Conservation (phyloP, 2,113 vertebrate species). For the Apodemus speciosus region DNA sequence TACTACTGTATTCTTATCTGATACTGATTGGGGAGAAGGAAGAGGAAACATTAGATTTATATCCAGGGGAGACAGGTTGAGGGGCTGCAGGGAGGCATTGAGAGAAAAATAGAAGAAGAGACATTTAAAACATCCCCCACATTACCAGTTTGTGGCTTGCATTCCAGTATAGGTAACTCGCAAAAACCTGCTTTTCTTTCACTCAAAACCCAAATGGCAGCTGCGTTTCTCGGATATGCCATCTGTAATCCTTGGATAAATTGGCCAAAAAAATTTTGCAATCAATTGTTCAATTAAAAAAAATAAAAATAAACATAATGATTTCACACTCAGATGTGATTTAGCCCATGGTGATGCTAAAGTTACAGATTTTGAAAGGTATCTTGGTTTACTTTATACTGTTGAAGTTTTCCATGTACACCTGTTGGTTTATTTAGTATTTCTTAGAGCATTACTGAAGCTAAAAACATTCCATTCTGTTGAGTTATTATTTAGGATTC, state of each 20-base stretch:
- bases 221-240: conserved; percentile 13
- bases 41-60: conserved; percentile 35
- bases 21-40: neutral
- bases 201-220: conserved; percentile 16
- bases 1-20: neutral
- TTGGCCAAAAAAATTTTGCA: neutral
- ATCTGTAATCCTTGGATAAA: neutral
- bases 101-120: conserved; percentile 18
- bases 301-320: conserved; percentile 42
- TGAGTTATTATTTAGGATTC: conserved; percentile 52
- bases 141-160: conserved; percentile 32
- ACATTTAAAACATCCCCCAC: neutral
- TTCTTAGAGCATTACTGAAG: conserved; percentile 45
- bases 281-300: conserved; percentile 63
- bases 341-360: conserved; percentile 27
- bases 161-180: neutral
- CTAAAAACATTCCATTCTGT: conserved; percentile 49
- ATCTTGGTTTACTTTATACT: conserved; percentile 41
- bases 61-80: neutral
- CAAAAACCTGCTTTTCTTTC: neutral
- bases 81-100: neutral
- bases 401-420: conserved; percentile 23
- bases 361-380: conserved; percentile 59
- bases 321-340: conserved; percentile 49
- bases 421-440: conserved; percentile 21